Percentiles rank a stretch among this genome's conserved stretches.
Evolutionary conservation across 2,888 invertebrate genomes (phyloP).

Genomic region (Agrotis ipsilon): DNA sequence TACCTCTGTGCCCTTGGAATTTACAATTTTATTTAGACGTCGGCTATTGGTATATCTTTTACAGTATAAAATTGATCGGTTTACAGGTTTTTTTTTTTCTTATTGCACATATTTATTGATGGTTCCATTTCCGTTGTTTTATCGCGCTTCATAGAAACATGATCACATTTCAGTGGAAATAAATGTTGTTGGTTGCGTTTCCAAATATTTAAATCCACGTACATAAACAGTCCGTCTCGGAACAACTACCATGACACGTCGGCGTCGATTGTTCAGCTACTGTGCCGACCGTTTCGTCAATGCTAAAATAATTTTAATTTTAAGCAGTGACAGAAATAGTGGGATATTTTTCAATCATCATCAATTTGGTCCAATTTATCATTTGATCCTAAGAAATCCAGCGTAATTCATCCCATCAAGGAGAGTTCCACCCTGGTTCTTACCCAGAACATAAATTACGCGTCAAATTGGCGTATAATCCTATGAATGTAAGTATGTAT

Average conservation of each 20-base stretch:
- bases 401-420: neutral
- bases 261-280: too few relatives aligned
- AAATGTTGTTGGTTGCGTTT: too few relatives aligned
- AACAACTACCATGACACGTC: too few relatives aligned
- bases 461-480: conserved; percentile 72
- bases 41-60: neutral
- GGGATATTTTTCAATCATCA: neutral
- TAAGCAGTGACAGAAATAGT: neutral
- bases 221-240: too few relatives aligned
- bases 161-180: too few relatives aligned
- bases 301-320: too few relatives aligned
- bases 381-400: neutral
- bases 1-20: conserved; percentile 29
- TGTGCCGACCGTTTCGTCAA: too few relatives aligned
- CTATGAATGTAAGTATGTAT: conserved; percentile 68
- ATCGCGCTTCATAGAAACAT: too few relatives aligned
- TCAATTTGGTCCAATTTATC: neutral
- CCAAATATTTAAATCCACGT: too few relatives aligned
- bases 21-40: conserved; percentile 18
- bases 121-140: too few relatives aligned
- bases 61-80: neutral
- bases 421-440: conserved; percentile 12
- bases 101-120: neutral
- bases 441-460: conserved; percentile 53
- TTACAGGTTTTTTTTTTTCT: neutral